Percentiles rank a stretch among this genome's conserved stretches.
These are phyloP conservation scores for Eupithecia insigniata DNA, from an alignment of 2,888 invertebrate genomes.

Conservation along the genomic window DNA sequence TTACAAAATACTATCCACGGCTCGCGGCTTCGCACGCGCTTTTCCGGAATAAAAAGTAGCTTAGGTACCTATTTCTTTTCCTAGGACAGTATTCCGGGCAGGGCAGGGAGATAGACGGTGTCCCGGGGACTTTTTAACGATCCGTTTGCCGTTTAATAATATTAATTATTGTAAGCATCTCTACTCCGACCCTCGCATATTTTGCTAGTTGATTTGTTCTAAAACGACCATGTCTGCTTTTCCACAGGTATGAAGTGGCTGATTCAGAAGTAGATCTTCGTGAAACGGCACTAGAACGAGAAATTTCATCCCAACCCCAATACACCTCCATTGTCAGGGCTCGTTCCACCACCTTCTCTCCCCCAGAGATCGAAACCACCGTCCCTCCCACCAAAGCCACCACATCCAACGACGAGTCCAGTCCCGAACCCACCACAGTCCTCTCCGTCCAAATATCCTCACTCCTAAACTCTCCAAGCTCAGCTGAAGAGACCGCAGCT, in stretches of 20 bases:
- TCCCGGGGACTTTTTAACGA: too few species aligned
- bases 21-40: too few species aligned
- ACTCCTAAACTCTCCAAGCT: conserved; percentile 67
- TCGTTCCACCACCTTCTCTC: conserved; percentile 65
- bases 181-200: too few species aligned
- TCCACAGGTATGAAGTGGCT: conserved; percentile 63
- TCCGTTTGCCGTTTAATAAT: too few species aligned
- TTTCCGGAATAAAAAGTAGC: too few species aligned
- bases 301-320: conserved; percentile 75
- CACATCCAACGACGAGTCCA: conserved; percentile 55
- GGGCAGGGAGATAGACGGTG: too few species aligned
- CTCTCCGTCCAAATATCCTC: conserved; percentile 78
- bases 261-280: conserved; percentile 65
- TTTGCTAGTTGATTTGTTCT: too few species aligned
- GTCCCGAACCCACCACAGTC: conserved; percentile 74
- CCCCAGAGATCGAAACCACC: conserved; percentile 62
- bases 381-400: conserved; percentile 62
- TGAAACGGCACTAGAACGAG: conserved; percentile 72
- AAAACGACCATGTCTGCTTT: neutral
- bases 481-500: conserved; percentile 55
- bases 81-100: too few species aligned
- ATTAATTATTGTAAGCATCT: too few species aligned
- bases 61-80: too few species aligned
- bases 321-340: conserved; percentile 72
- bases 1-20: too few species aligned